These are phyloP conservation scores for Rynchops niger DNA, from an alignment of 2,113 vertebrate genomes.

Conservation along the genomic window DNA sequence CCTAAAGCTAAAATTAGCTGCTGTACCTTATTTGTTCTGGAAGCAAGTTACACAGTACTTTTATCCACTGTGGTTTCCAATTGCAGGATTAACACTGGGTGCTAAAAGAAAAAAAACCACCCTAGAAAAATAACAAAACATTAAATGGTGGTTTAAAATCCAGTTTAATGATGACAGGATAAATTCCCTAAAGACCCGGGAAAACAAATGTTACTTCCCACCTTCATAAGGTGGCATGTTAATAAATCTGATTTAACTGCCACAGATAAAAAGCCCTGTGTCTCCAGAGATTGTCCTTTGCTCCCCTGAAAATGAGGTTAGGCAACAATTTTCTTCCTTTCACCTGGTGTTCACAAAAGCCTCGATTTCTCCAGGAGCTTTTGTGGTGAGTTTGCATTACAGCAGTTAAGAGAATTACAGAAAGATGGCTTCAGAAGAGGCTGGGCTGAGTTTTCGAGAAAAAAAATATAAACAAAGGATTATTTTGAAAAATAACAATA, in stretches of 20 bases:
- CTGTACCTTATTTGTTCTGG: constrained; percentile 74
- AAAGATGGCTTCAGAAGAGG: constrained; percentile 30
- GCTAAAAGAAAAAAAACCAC: constrained; percentile 14
- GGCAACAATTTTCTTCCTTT: constrained; percentile 40
- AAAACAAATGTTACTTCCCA: constrained; percentile 60
- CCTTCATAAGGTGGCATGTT: constrained; percentile 16
- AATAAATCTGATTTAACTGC: constrained; percentile 56
- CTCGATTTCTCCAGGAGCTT: constrained; percentile 52
- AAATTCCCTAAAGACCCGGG: constrained; percentile 32
- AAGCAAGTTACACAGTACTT: constrained; percentile 75
- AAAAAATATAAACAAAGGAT: constrained; percentile 43
- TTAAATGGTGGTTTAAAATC: constrained; percentile 52
- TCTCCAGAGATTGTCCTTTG: constrained; percentile 41
- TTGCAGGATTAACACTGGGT: constrained; percentile 74
- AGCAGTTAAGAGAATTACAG: constrained; percentile 54
- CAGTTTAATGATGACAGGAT: constrained; percentile 36
- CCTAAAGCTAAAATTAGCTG: constrained; percentile 73
- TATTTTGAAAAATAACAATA: not conserved
- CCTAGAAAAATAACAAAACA: constrained; percentile 36
- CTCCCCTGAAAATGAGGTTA: constrained; percentile 52
- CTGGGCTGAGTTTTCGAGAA: constrained; percentile 20
- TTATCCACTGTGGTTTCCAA: constrained; percentile 75
- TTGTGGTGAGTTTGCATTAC: constrained; percentile 41
- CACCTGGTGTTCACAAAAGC: not conserved
- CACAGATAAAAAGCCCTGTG: not conserved